Evolutionary conservation across 2,797 vertebrate genomes (phyloP), one percentile per base, ranked within the genome.

Genomic region (Typhlichthys subterraneus): DNA sequence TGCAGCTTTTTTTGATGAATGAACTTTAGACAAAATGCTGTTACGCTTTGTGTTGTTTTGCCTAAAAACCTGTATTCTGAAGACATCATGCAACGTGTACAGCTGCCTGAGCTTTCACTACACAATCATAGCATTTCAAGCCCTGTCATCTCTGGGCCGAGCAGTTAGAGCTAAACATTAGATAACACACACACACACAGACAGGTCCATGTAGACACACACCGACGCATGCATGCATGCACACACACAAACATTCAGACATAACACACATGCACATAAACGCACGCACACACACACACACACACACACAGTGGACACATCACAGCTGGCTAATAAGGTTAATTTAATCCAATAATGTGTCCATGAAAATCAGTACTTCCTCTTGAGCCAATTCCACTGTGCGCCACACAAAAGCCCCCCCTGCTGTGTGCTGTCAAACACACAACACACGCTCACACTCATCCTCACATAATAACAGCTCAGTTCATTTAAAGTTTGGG

Each of bases 11-110:
- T 95, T 95, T 98, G 96, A 98, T 98, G 94, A 99, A 98, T 98
- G 96, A 99, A 99, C 98, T 99, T 99, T 98, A 89, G 79, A 94
- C 91, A 97, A 97, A 98, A 96, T 94, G 94, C 94, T 97, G 93
- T 93, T 95, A 94, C 94, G 93, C 93, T 95, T 94, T 89, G 79
- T 93, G 94, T 93, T 92, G 93, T 93, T 94, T 92, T 88, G 92
- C 94, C 94, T 94, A 92, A 90, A 95, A 94, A 90, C 87, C 81
- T 71, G 87, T 84, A 92, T 91, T 87, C 88, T 88, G 86, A 90
- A 90, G 88, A 92, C 87, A 88, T 92, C 88, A 87, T 88, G 84
- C 86, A 82, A 88, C 81, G 75, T 79, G 87, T 85, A 91, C 84
- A 90, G 87, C 85, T 92, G 89, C 90, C 90, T 84, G 88, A 94